Evolutionary conservation across 2,113 vertebrate species (phyloP).

Genomic region (Euleptes europaea): DNA sequence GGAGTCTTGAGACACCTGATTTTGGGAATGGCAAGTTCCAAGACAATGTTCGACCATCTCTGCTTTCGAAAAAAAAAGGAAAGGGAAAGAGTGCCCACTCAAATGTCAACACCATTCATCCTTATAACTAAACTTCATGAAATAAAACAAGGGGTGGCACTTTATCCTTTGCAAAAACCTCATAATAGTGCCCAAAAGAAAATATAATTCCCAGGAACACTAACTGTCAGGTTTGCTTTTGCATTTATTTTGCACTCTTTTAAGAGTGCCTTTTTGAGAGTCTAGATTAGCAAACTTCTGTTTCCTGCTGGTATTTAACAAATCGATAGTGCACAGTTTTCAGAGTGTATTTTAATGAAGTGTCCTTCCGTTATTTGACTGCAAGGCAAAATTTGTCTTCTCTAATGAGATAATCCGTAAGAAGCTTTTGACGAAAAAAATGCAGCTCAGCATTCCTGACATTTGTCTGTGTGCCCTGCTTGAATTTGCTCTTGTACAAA

Average conservation of each 20-base stretch:
- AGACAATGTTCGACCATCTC: too few relatives aligned
- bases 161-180: background rate
- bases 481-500: conserved; percentile 27
- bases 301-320: conserved; percentile 28
- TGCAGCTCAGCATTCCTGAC: conserved; percentile 27
- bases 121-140: too few relatives aligned
- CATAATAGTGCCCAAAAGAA: background rate
- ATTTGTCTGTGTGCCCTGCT: conserved; percentile 34
- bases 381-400: conserved; percentile 39
- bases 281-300: conserved; percentile 3
- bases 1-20: too few relatives aligned
- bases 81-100: too few relatives aligned
- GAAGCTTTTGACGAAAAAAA: conserved; percentile 46
- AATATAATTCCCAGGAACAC: background rate
- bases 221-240: background rate
- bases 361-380: conserved; percentile 47
- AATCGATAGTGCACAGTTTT: conserved; percentile 34
- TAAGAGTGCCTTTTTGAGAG: background rate
- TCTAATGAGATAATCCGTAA: conserved; percentile 57
- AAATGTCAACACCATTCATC: too few relatives aligned
- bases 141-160: rapidly evolving
- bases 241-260: too few relatives aligned
- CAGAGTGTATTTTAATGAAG: conserved; percentile 42
- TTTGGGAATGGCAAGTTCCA: too few relatives aligned
- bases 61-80: too few relatives aligned